Conservation (phyloP, 2,888 invertebrate species). For the Fragum sueziense region DNA sequence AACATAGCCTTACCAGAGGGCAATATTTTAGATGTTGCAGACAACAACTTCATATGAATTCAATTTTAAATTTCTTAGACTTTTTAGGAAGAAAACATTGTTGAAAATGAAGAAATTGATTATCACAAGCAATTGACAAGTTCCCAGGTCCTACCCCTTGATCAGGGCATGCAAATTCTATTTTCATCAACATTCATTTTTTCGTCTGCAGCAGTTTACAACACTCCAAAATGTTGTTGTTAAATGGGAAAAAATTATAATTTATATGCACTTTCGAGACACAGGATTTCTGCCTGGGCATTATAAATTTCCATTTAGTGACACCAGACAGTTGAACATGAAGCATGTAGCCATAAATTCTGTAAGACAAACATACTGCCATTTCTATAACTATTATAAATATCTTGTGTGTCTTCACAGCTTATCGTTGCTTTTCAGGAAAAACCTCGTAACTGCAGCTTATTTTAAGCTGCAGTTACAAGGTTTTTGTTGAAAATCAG, state of each 20-base stretch:
- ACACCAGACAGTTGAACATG: background rate
- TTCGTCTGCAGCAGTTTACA: background rate
- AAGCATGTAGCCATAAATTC: slow-evolving; percentile 7
- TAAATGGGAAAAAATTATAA: background rate
- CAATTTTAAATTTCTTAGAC: too few relatives aligned
- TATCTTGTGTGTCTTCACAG: background rate
- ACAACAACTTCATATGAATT: too few relatives aligned
- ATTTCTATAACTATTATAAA: slow-evolving; percentile 14
- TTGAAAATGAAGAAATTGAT: background rate
- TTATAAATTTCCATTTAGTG: background rate
- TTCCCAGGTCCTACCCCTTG: background rate
- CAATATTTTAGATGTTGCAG: too few relatives aligned
- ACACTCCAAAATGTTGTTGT: background rate
- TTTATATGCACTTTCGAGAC: too few relatives aligned
- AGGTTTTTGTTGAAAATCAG: too few relatives aligned
- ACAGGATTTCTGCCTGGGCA: background rate
- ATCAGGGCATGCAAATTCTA: background rate
- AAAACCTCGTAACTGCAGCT: too few relatives aligned
- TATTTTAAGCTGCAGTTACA: too few relatives aligned
- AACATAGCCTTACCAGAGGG: too few relatives aligned
- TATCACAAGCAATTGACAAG: too few relatives aligned
- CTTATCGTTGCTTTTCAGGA: too few relatives aligned
- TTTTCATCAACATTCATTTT: background rate
- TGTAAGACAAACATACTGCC: slow-evolving; percentile 14
- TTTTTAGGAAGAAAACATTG: too few relatives aligned